Conservation (phyloP, 2,113 vertebrate genomes). For the Megatriorchis doriae region DNA sequence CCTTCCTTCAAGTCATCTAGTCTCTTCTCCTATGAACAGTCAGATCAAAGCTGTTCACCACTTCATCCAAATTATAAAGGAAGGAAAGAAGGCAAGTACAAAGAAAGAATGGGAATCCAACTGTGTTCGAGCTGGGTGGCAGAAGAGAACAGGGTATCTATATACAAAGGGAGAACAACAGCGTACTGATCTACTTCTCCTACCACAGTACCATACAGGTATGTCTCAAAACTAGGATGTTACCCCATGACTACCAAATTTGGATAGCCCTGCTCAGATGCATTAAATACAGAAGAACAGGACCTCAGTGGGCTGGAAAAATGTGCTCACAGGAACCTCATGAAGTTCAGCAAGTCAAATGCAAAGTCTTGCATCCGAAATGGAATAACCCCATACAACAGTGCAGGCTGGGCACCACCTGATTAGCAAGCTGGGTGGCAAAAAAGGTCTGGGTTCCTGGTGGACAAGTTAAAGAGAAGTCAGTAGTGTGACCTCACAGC, state of each 20-base stretch:
- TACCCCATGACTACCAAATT: not conserved
- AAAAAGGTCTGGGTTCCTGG: not conserved
- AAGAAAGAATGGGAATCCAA: not conserved
- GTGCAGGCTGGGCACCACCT: not conserved
- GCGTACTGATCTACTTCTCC: not conserved
- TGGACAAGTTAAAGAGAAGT: not conserved
- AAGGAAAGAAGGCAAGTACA: not conserved
- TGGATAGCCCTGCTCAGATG: not conserved
- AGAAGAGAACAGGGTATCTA: not conserved
- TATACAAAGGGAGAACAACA: not conserved
- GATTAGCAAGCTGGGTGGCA: not conserved
- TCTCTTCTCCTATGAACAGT: not conserved
- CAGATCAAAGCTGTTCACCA: not conserved
- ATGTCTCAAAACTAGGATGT: not conserved
- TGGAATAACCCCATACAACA: not conserved
- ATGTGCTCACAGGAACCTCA: not conserved
- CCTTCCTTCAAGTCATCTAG: not conserved
- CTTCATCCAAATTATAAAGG: not conserved
- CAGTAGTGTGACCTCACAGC: not conserved
- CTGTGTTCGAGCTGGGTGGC: not conserved
- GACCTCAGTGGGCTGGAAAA: not conserved
- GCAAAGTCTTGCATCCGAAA: not conserved
- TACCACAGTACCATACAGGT: not conserved
- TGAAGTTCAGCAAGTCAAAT: not conserved
- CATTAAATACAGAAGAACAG: not conserved